Percentiles rank a stretch among this genome's conserved stretches.
Conservation (phyloP, 1,140 invertebrate species). For the Ceratina calcarata region DNA sequence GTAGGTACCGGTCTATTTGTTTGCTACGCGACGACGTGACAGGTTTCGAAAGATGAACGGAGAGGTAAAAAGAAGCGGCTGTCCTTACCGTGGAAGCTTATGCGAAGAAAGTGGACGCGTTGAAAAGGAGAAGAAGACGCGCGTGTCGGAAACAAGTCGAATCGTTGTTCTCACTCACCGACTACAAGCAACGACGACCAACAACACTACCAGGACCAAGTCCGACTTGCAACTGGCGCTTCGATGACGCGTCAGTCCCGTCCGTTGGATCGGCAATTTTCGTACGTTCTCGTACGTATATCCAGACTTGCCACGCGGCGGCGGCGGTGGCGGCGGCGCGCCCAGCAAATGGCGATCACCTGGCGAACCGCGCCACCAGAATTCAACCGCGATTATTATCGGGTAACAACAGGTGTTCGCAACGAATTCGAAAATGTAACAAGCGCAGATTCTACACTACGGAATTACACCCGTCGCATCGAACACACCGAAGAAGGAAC, state of each 20-base stretch:
- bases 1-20: too few relatives aligned
- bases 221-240: constrained; percentile 55
- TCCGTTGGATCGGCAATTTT: constrained; percentile 43
- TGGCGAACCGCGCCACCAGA: constrained; percentile 13
- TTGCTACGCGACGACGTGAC: neutral
- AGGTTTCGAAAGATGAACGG: neutral
- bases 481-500: neutral
- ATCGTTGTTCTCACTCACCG: constrained; percentile 47
- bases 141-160: neutral
- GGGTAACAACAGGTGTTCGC: constrained; percentile 29
- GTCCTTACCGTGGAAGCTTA: too few relatives aligned
- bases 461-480: neutral
- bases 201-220: constrained; percentile 34
- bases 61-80: neutral
- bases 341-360: constrained; percentile 51
- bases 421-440: neutral
- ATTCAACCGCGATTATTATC: constrained; percentile 28
- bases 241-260: constrained; percentile 5
- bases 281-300: constrained; percentile 38
- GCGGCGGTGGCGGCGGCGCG: too few relatives aligned
- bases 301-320: constrained; percentile 55
- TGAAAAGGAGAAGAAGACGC: neutral
- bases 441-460: neutral
- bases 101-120: neutral
- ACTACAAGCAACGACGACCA: constrained; percentile 1